Evolutionary conservation across 2,797 vertebrate genomes (phyloP).

Genomic region (Hyperoplus immaculatus): DNA sequence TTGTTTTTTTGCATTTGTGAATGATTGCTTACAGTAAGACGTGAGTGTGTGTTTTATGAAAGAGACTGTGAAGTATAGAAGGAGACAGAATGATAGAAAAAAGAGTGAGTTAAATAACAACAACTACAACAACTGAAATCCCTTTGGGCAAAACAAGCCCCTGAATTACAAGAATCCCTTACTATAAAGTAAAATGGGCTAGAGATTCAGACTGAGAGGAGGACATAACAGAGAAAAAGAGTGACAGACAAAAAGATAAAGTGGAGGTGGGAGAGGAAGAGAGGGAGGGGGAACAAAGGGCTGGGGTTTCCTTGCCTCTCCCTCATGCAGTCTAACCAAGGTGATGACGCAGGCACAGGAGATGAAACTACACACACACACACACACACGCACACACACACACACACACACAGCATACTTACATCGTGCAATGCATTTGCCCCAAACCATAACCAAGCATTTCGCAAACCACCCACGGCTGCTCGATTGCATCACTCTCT

Average conservation of each 20-base stretch:
- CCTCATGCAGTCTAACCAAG: conserved; percentile 62
- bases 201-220: conserved; percentile 39
- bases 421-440: conserved; percentile 35
- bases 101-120: conserved; percentile 10
- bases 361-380: conserved; percentile 32
- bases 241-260: conserved; percentile 40
- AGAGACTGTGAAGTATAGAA: conserved; percentile 21
- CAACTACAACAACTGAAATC: background rate
- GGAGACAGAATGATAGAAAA: conserved; percentile 7
- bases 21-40: background rate
- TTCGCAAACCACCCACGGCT: conserved; percentile 65
- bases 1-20: conserved; percentile 21
- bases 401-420: background rate
- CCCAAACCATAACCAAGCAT: conserved; percentile 52
- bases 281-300: conserved; percentile 46
- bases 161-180: conserved; percentile 57
- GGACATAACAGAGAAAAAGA: conserved; percentile 11
- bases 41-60: conserved; percentile 8
- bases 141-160: background rate
- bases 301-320: conserved; percentile 70
- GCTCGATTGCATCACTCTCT: conserved; percentile 50
- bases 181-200: conserved; percentile 42
- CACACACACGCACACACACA: conserved; percentile 11
- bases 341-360: conserved; percentile 67
- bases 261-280: conserved; percentile 49